Base-by-base conservation (phyloP, 2,113 vertebrate species). In the Lonchura striata region DNA sequence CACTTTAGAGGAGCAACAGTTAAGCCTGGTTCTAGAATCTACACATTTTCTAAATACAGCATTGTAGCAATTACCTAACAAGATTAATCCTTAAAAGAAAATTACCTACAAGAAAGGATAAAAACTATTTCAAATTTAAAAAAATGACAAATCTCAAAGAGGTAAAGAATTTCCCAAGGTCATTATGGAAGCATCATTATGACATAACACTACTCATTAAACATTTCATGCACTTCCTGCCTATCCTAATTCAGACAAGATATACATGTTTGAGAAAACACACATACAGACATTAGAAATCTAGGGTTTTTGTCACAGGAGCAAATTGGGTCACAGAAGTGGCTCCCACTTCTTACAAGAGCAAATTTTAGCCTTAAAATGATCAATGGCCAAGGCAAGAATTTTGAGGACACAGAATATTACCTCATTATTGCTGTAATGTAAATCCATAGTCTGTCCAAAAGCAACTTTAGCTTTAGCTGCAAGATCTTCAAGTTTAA, bases 361-460 rank as follows among this genome's bases (percentile, higher is more conserved):
- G 19, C 17, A 76, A 70, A 89, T 68, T 84, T 86, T 60, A 93
- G 49, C n/a, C 46, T 84, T 88, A 57, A 94, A 87, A 74, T 50
- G 37, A 71, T 65, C 35, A n/a, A 11, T 6, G 10, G 35, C n/a
- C 20, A 86, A 82, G n/a, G 57, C 31, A 20, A 90, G 39, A 63
- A 90, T 21, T 90, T 39, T 88, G 9, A 85, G 64, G 52, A 63
- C 17, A 35, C 7, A 80, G 53, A 80, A 35, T 53, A 46, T 91
- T 98, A 99, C 99, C 99, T 99, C 99, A 12, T 99, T 99, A 98
- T 99, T 99, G 97, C 99, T 99, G 97, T 99, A 99, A 98, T 99
- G 99, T 77, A 99, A 98, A 96, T 99, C 99, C 99, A 99, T 99
- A 27, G 97, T 95, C 89, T 99, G 99, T 89, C 99, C 99, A 94